Evolutionary conservation across 2,113 vertebrate genomes (phyloP), one percentile per base, ranked within the genome.

Genomic region (Chaetodon trifascialis): DNA sequence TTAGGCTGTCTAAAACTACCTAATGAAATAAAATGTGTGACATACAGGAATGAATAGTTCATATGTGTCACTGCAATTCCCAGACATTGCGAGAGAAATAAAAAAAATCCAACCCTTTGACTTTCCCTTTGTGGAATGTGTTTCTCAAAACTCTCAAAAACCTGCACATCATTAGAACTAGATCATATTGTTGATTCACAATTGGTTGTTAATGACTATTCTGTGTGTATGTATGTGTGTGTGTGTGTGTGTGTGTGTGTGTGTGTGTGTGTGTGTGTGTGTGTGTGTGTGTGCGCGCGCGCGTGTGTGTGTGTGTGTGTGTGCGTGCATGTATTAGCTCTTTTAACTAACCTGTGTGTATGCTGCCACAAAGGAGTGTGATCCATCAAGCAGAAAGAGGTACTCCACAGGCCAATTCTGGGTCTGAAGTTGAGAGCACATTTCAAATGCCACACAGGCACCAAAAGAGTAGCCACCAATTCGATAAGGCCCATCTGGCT

Each of bases 391-490:
- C 66, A 99, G 93, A 80, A 99, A 97, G 8, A 99, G 96, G 85
- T 91, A 94, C 84, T 99, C 96, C 88, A 96, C 95, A 1, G 93
- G 7, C 3, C 89, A 92, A 23, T 95, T 94, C 54, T 95, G 96
- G 5, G 81, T 91, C 93, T 99, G 97, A 76, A 99, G 95, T 86
- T 99, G 98, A 4, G 96, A 97, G 84, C 97, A 98, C 95, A 99
- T 99, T 92, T 99, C 98, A 67, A 99, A 99, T 36, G 98, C 98
- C 74, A 99, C 98, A 1, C 98, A 99, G 56, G 98, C 98, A 6
- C 98, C 98, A 0, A 97, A 99, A 0, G 98, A 99, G 84, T 99
- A 99, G 44, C 98, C 98, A 0, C 97, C 97, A 0, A 99, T 92
- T 10, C 96, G 95, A 79, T 99, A 99, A 0, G 97, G 98, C 1